Evolutionary conservation across 2,888 invertebrate genomes (phyloP), one percentile per base, ranked within the genome.

Genomic region (Hypsopygia costalis): DNA sequence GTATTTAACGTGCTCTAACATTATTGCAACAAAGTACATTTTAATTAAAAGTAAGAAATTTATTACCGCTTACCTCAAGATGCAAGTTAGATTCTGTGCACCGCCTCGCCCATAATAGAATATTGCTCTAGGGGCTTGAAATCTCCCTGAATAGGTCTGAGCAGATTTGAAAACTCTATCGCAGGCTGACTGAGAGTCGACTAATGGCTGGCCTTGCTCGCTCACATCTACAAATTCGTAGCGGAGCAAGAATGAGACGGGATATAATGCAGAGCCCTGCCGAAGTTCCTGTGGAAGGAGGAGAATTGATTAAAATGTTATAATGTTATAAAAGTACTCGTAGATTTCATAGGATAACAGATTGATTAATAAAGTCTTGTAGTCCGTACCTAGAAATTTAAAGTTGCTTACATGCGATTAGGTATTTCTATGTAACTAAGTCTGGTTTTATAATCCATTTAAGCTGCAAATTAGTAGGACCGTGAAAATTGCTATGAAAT

Each of bases 51-150:
- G 16, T 35, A 20, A 21, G 36, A 16, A 39, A 33, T 33, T 39
- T 39, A 39, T 44, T 39, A 31, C 30, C 31, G 25, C 50, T 58
- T 70, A 87, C 87, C 93, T 91, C 62, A 95, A 91, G 47, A 92
- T 90, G 71, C 95, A 95, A 44, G 92, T 93, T 40, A 95, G 78
- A 67, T 95, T 93, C 64, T 92, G 91, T 11, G 94, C 91, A 1
- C 95, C 96, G 8, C 95, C 96, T 55, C 95, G 90, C 1, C 95
- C 95, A 64, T 93, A 96, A 64, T 94, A 92, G 79, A 96, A 95
- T 39, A 95, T 94, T 55, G 94, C 95, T 58, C 92, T 91, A 5
- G 95, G 95, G 20, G 95, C 94, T 66, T 92, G 91, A 69, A 95
- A 94, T 58, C 90, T 85, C 9, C 93, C 93, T 8, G 90, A 88